Evolutionary conservation across 2,797 vertebrate species (phyloP), one percentile per base, ranked within the genome.

Genomic region (Sphenodon punctatus): DNA sequence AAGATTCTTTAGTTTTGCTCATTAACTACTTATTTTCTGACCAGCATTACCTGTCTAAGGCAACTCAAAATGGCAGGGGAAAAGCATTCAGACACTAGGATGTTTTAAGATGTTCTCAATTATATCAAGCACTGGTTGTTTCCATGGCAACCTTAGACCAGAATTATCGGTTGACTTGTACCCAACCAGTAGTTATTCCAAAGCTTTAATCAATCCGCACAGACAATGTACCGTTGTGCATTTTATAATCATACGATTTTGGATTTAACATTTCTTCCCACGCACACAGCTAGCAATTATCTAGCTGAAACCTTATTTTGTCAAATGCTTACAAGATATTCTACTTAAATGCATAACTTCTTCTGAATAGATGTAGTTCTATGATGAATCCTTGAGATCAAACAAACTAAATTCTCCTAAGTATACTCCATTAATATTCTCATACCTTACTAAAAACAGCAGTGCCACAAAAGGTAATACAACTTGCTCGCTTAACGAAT

Each of bases 61-160:
- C 88, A 95, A 93, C 93, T 93, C 94, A 95, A 96, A 96, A 96
- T 95, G 94, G 95, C 95, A 95, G 93, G 89, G 93, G 89, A 92
- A 93, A 93, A 92, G 91, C 87, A 89, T 84, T 91, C 90, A 84
- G 95, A 94, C 81, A 89, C 94, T 92, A 95, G 92, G 94, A 96
- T 96, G 94, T 93, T 96, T 96, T 95, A 94, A 93, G 94, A 96
- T 94, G 94, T 93, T 95, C 94, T 96, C 95, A 94, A 95, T 96
- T 95, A 95, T 95, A 95, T 93, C 93, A 90, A 95, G 93, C 94
- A 93, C 94, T 94, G 95, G 92, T 92, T 95, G 96, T 97, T 96
- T 95, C 96, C 96, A 96, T 96, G 94, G 95, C 95, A 97, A 96
- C 96, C 90, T 91, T 94, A 95, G 95, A 95, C 92, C 90, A 95